These are phyloP conservation scores for Brienomyrus longianalis DNA, from an alignment of 2,113 vertebrate genomes.

Conservation along the genomic window DNA sequence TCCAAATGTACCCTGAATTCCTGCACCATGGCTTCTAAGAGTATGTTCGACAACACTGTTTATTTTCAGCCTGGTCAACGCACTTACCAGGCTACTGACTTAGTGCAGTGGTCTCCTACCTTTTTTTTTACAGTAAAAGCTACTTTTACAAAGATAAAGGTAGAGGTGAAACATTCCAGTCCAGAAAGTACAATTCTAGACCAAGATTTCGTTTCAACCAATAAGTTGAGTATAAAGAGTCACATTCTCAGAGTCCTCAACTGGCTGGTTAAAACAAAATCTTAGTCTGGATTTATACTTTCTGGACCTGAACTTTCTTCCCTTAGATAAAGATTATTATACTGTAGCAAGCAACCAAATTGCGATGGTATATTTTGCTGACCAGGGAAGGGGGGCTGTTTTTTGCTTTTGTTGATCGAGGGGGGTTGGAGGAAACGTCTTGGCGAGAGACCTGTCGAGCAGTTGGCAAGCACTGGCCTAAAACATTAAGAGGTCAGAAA, in stretches of 20 bases:
- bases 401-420: background rate
- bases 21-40: background rate
- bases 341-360: background rate
- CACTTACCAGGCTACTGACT: background rate
- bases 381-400: background rate
- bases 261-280: background rate
- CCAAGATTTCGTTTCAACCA: background rate
- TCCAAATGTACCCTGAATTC: background rate
- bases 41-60: background rate
- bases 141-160: background rate
- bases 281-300: background rate
- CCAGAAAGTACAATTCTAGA: background rate
- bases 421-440: background rate
- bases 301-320: background rate
- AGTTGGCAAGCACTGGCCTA: background rate
- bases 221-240: background rate
- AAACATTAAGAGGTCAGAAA: background rate
- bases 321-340: background rate
- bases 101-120: background rate
- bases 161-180: background rate
- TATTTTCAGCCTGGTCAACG: background rate
- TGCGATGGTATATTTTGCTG: background rate
- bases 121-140: background rate
- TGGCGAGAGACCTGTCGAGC: background rate
- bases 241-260: background rate